Base-by-base conservation (phyloP, 2,797 vertebrate genomes). In the Distichodus sexfasciatus region DNA sequence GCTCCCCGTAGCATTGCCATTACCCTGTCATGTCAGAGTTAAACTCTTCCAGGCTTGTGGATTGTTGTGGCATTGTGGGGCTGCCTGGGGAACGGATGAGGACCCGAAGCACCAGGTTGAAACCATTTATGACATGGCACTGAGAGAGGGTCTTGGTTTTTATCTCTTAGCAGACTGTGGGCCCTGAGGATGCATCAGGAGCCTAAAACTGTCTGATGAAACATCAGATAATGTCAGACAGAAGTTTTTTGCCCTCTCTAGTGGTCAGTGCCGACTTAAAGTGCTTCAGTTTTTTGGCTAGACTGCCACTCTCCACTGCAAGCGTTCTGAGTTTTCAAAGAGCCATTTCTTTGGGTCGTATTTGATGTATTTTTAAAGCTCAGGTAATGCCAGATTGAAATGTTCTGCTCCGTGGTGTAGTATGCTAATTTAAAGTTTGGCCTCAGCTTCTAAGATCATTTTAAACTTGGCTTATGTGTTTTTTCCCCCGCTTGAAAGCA, bases 1-100 rank as follows among this genome's bases (percentile, higher is more conserved):
- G 54, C 23, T 50, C 1, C n/a, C 66, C 66, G 53, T 38, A 67
- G 46, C 19, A 51, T 29, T 46, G n/a, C 50, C 35, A 51, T 50
- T 47, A 44, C 21, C 53, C 43, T 58, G 47, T 50, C 59, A 66
- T 35, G 53, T 67, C 47, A 21, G 17, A 54, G 50, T 68, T 68
- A 74, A 71, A 67, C 71, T 70, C 67, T 57, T 68, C 71, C 71
- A 79, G 67, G 12, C 69, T n/a, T 28, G 10, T 50, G 50, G 19
- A 69, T 66, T 72, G 6, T 55, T 75, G 59, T 50, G 72, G 72
- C 54, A 66, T 68, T 65, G 21, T 51, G 53, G 59, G 46, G 59
- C 58, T 50, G 51, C 67, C 48, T 70, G 15, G 44, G 44, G 62
- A 44, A 38, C 48, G 65, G 53, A 36, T 69, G 24, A 19, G 48